Evolutionary conservation across 2,113 vertebrate genomes (phyloP).

Genomic region (Ibidorhyncha struthersii): DNA sequence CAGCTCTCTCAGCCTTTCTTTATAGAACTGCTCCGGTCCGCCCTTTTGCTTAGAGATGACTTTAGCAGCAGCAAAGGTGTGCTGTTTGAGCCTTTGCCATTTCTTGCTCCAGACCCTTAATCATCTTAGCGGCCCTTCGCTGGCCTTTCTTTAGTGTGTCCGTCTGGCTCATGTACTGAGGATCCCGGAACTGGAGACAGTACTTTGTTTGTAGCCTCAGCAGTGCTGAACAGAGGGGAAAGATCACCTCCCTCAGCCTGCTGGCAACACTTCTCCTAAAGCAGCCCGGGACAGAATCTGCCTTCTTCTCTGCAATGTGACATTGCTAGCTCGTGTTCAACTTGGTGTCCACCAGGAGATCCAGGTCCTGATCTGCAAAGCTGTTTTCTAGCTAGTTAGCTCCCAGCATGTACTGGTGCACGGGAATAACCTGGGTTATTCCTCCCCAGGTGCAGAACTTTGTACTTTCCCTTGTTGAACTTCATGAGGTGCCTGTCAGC

Average conservation of each 20-base stretch:
- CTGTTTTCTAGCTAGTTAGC: background rate
- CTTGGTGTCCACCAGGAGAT: background rate
- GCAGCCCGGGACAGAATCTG: background rate
- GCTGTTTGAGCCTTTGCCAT: background rate
- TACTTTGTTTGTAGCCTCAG: background rate
- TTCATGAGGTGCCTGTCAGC: background rate
- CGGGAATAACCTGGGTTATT: background rate
- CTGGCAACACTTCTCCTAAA: background rate
- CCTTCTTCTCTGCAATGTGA: background rate
- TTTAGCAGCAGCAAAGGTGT: background rate
- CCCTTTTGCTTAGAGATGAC: background rate
- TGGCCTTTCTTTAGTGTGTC: background rate
- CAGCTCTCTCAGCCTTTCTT: background rate
- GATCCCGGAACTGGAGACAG: background rate
- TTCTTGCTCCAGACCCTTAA: background rate
- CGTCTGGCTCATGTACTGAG: background rate
- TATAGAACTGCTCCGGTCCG: background rate
- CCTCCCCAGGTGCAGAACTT: background rate
- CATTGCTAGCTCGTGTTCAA: background rate
- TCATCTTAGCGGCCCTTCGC: background rate
- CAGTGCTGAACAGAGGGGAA: background rate
- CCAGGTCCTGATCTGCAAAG: background rate
- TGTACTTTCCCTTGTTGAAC: background rate
- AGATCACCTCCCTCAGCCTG: background rate
- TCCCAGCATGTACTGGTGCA: background rate